These are phyloP conservation scores for Cervus canadensis DNA, from an alignment of 2,113 vertebrate species.

Conservation along the genomic window DNA sequence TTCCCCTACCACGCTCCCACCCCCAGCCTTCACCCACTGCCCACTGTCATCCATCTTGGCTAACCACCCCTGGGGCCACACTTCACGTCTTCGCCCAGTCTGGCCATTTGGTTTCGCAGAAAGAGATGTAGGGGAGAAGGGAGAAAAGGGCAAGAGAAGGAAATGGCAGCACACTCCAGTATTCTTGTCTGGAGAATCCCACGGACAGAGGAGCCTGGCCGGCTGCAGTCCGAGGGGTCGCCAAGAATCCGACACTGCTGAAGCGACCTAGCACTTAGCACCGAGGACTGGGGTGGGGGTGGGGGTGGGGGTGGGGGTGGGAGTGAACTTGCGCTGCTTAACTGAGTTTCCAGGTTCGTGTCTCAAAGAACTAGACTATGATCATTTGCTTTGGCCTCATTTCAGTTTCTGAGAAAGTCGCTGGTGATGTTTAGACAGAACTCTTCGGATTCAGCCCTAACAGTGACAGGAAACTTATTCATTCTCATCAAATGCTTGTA, in stretches of 20 bases:
- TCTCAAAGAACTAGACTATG: not conserved
- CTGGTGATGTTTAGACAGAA: not conserved
- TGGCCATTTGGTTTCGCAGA: not conserved
- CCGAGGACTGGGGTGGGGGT: not conserved
- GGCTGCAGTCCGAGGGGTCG: not conserved
- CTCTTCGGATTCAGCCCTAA: not conserved
- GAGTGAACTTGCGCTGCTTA: not conserved
- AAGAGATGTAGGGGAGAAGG: not conserved
- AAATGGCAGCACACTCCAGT: not conserved
- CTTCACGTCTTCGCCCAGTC: not conserved
- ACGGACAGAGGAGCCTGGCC: not conserved
- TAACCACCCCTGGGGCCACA: not conserved
- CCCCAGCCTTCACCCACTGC: not conserved
- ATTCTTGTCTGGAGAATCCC: not conserved
- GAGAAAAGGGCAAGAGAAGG: not conserved
- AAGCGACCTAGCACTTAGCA: not conserved
- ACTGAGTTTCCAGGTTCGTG: not conserved
- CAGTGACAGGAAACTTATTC: not conserved
- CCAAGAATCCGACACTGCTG: not conserved
- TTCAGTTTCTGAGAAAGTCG: not conserved
- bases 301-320: not conserved
- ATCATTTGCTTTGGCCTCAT: not conserved
- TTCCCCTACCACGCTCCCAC: not conserved
- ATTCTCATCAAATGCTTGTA: conserved; percentile 10
- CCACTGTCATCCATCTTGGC: rapidly evolving